Conservation (phyloP, 2,113 vertebrate species). For the Pseudorasbora parva region DNA sequence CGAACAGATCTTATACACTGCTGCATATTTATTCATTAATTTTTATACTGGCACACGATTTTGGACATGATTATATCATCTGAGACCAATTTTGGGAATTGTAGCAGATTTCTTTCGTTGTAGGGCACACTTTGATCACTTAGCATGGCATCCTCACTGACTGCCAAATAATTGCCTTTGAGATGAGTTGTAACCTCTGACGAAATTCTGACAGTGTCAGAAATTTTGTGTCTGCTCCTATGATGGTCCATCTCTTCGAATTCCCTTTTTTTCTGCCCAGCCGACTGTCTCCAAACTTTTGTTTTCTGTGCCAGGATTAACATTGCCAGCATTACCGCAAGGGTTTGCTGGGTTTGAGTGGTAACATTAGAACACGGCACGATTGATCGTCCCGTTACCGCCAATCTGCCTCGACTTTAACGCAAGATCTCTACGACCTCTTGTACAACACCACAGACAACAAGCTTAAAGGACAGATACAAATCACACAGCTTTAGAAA, state of each 20-base stretch:
- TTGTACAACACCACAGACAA: background rate
- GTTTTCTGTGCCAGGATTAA: slow-evolving; percentile 1
- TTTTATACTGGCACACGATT: background rate
- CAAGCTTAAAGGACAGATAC: background rate
- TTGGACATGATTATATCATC: background rate
- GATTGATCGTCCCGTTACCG: background rate
- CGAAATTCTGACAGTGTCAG: background rate
- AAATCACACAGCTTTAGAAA: slow-evolving; percentile 26
- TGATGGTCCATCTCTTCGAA: background rate
- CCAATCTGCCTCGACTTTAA: background rate
- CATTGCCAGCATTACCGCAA: background rate
- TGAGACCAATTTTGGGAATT: background rate
- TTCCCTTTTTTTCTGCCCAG: background rate
- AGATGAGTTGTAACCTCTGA: background rate
- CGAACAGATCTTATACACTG: background rate
- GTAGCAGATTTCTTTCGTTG: background rate
- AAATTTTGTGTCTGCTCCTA: background rate
- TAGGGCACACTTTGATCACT: background rate
- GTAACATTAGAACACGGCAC: background rate
- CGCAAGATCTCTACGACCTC: background rate
- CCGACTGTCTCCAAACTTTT: slow-evolving; percentile 1
- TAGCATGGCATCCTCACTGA: background rate
- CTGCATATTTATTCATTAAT: too few species aligned
- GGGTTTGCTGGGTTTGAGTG: background rate
- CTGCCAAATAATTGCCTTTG: slow-evolving; percentile 17